A percentile compares a stretch with the other conserved stretches of the same genome.
phyloP scores from a whole-genome alignment of 53 echinoderm and acorn worm genomes.

The Henricia sp. region DNA sequence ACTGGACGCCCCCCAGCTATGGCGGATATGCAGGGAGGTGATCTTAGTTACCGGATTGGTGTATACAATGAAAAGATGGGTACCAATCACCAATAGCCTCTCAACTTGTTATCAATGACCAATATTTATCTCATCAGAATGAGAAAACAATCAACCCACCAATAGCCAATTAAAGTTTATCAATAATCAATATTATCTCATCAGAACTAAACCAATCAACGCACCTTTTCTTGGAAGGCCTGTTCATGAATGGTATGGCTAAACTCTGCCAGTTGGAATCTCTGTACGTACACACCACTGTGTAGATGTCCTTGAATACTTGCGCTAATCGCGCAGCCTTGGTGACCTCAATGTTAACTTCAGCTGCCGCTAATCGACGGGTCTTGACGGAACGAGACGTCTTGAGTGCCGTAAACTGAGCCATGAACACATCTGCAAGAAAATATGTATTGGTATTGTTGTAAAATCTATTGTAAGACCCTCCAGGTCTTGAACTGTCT shows the following conservation, averaged over 20 bases:
- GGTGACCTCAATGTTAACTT: slow-evolving; percentile 95
- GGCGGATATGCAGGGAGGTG: too few species aligned
- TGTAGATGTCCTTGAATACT: slow-evolving; percentile 98
- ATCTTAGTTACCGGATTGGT: too few species aligned
- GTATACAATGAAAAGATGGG: too few species aligned
- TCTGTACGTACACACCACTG: slow-evolving; percentile 86
- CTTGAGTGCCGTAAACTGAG: slow-evolving; percentile 97
- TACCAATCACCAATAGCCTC: too few species aligned
- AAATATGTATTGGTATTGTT: too few species aligned
- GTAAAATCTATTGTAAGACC: too few species aligned
- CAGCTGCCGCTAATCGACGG: slow-evolving; percentile 89
- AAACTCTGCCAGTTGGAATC: slow-evolving; percentile 87
- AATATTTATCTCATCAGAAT: too few species aligned
- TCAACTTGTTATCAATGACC: too few species aligned
- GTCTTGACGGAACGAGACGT: slow-evolving; percentile 97
- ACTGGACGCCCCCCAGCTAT: too few species aligned
- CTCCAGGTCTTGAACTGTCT: too few species aligned
- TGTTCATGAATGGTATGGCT: slow-evolving; percentile 98
- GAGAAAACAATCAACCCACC: background rate
- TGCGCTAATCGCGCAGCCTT: slow-evolving; percentile 91
- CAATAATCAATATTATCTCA: too few species aligned
- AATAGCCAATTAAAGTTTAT: background rate
- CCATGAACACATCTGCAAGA: slow-evolving; percentile 94
- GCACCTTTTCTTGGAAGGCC: slow-evolving; percentile 97
- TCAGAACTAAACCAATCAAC: too few species aligned